Evolutionary conservation across 2,888 invertebrate genomes (phyloP), one percentile per base, ranked within the genome.

Genomic region (Blomia tropicalis): DNA sequence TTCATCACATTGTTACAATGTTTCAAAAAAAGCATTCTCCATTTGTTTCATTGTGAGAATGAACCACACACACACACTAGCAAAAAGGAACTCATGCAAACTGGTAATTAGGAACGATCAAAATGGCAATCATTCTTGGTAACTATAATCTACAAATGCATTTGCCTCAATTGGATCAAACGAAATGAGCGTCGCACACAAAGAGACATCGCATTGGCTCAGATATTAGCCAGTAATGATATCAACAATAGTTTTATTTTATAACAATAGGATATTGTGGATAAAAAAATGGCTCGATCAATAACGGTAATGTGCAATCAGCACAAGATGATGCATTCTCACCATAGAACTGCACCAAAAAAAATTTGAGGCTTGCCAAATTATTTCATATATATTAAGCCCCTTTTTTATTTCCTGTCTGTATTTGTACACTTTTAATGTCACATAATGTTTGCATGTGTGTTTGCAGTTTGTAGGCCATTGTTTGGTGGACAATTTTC

Each of bases 51-150:
- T n/a, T n/a, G n/a, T n/a, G n/a, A n/a, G n/a, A n/a, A n/a, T n/a
- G n/a, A n/a, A n/a, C n/a, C n/a, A n/a, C n/a, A n/a, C n/a, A n/a
- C n/a, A n/a, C n/a, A n/a, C n/a, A n/a, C n/a, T n/a, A n/a, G n/a
- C 36, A 36, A 36, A 17, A 7, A 36, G 7, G 36, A 36, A n/a
- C 7, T 7, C 51, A 47, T 47, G 51, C 51, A 47, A 47, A 47
- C 51, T 47, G 51, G 51, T 47, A 47, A 47, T 47, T 47, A 47
- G 51, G 51, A 47, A n/a, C 51, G 51, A 47, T 47, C 51, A 47
- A 47, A 47, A 47, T 47, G 22, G 51, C 51, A 47, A 47, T 47
- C 51, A 47, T 47, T 47, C 51, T 22, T 14, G n/a, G n/a, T n/a
- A 19, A 27, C 51, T 47, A 47, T 47, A 47, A 47, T 47, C 51